Evolutionary conservation across 2,888 invertebrate genomes (phyloP).

Genomic region (Pandemis heparana): DNA sequence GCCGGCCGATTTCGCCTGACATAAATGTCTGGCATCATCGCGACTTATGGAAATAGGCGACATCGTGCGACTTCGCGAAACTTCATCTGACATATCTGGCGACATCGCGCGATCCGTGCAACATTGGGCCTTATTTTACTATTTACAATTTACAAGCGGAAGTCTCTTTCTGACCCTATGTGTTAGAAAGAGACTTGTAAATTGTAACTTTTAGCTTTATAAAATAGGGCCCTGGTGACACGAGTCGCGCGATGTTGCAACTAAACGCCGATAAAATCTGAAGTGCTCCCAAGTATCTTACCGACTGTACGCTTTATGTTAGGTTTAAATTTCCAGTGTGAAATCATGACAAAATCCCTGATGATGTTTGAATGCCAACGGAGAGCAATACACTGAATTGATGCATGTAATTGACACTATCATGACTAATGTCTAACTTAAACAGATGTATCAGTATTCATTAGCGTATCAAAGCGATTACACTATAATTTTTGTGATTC

Average conservation of each 20-base stretch:
- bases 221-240: no score
- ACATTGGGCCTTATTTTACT: no score
- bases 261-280: not conserved
- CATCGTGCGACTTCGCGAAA: no score
- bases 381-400: not conserved
- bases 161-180: no score
- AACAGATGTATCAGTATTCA: not conserved
- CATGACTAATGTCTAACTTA: not conserved
- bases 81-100: no score
- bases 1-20: no score
- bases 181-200: no score
- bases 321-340: not conserved
- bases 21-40: no score
- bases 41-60: no score
- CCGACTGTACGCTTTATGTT: not conserved
- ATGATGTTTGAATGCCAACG: not conserved
- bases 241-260: not conserved
- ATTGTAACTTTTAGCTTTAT: no score
- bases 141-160: no score
- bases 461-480: not conserved
- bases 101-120: no score
- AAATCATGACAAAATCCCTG: not conserved
- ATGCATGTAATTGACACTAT: not conserved
- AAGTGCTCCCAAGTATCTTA: not conserved
- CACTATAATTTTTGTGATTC: not conserved